Conservation (phyloP, 2,888 invertebrate species). For the Polydrusus cervinus region DNA sequence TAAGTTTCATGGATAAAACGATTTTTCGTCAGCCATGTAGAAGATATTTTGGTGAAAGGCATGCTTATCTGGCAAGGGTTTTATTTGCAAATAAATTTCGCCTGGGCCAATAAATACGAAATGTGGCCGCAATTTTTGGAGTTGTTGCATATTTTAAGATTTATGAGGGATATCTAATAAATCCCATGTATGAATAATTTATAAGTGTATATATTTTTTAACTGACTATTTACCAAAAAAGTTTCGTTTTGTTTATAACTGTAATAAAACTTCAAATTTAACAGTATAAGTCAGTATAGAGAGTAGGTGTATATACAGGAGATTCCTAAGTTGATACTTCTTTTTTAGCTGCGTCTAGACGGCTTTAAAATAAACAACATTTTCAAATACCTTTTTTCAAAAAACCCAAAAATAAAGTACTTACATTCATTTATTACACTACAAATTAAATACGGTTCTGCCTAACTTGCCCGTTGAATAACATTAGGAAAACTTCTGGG, state of each 20-base stretch:
- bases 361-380: too few relatives aligned
- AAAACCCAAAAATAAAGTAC: too few relatives aligned
- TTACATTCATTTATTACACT: too few relatives aligned
- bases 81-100: conserved; percentile 17
- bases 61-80: conserved; percentile 8
- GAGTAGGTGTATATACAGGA: too few relatives aligned
- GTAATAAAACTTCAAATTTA: neutral
- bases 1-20: neutral
- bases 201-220: conserved; percentile 2
- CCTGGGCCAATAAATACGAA: conserved; percentile 6
- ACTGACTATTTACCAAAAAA: neutral
- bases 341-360: too few relatives aligned
- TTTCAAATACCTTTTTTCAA: too few relatives aligned
- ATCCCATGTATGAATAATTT: conserved; percentile 11
- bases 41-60: conserved; percentile 17
- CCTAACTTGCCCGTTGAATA: too few relatives aligned
- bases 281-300: too few relatives aligned
- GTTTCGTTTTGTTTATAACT: neutral
- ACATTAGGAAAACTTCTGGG: too few relatives aligned
- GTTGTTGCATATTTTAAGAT: conserved; percentile 15
- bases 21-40: neutral
- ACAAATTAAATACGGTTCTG: too few relatives aligned
- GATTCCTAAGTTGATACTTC: too few relatives aligned
- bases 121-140: conserved; percentile 6
- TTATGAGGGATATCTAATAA: conserved; percentile 7